Conservation (phyloP, 2,113 vertebrate species). For the Leucoraja erinaceus region DNA sequence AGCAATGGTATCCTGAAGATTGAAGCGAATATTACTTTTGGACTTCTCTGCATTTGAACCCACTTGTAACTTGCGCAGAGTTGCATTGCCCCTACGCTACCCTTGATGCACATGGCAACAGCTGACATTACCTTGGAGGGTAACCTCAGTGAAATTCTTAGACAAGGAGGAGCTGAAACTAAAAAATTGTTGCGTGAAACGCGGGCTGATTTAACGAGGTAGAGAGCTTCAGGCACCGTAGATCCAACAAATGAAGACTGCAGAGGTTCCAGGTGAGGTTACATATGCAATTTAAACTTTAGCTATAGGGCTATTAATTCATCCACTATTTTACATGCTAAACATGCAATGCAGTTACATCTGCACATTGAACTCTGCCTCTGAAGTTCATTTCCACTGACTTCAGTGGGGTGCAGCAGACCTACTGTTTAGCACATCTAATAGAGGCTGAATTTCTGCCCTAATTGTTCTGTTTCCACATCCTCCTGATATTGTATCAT, state of each 20-base stretch:
- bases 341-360: no score
- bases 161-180: neutral
- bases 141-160: constrained; percentile 6
- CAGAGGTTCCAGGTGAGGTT: neutral
- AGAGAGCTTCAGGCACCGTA: neutral
- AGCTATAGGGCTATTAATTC: no score
- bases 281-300: neutral
- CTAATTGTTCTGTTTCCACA: neutral
- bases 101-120: neutral
- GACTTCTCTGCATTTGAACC: neutral
- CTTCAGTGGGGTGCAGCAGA: no score
- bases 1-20: neutral
- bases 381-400: no score
- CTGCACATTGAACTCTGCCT: no score
- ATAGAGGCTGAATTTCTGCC: no score
- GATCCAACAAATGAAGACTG: neutral
- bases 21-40: neutral
- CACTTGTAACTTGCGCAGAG: neutral
- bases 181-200: neutral
- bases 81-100: neutral
- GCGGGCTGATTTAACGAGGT: neutral
- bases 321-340: no score
- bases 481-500: neutral
- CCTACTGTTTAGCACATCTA: no score
- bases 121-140: neutral